Evolutionary conservation across 2,888 invertebrate species (phyloP).

Genomic region (Acleris sparsana): DNA sequence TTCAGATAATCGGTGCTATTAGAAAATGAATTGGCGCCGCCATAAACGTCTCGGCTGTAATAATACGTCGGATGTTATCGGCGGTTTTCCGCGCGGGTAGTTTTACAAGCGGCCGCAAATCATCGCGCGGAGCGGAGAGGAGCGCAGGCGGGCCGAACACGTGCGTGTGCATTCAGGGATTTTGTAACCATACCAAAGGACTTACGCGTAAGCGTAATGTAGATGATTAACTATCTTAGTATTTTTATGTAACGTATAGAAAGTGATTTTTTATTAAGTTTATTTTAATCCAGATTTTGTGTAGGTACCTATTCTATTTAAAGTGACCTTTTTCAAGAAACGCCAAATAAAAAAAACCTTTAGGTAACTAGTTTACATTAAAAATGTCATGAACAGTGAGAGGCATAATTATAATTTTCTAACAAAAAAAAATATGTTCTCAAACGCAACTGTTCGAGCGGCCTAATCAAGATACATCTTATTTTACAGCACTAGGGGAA

Average conservation of each 20-base stretch:
- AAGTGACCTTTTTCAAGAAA: too few species aligned
- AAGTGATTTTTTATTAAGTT: too few species aligned
- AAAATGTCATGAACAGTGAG: too few species aligned
- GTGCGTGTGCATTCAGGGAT: not conserved
- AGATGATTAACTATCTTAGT: too few species aligned
- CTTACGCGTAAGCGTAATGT: too few species aligned
- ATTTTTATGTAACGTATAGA: too few species aligned
- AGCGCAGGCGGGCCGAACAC: not conserved
- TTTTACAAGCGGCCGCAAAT: constrained; percentile 14
- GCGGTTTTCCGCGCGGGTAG: constrained; percentile 11
- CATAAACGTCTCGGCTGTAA: constrained; percentile 5
- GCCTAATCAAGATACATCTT: constrained; percentile 12
- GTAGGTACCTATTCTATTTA: too few species aligned
- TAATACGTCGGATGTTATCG: constrained; percentile 15
- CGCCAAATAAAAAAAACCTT: too few species aligned
- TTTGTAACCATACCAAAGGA: too few species aligned
- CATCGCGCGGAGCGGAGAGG: not conserved
- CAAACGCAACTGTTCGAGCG: not conserved
- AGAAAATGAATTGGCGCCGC: not conserved
- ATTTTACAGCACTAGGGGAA: constrained; percentile 9
- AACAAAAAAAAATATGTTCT: not conserved
- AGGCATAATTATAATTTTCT: not conserved
- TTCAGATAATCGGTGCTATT: not conserved
- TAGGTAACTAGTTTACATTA: too few species aligned
- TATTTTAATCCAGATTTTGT: too few species aligned